Evolutionary conservation across 2,888 invertebrate genomes (phyloP).

Genomic region (Crioceris asparagi): DNA sequence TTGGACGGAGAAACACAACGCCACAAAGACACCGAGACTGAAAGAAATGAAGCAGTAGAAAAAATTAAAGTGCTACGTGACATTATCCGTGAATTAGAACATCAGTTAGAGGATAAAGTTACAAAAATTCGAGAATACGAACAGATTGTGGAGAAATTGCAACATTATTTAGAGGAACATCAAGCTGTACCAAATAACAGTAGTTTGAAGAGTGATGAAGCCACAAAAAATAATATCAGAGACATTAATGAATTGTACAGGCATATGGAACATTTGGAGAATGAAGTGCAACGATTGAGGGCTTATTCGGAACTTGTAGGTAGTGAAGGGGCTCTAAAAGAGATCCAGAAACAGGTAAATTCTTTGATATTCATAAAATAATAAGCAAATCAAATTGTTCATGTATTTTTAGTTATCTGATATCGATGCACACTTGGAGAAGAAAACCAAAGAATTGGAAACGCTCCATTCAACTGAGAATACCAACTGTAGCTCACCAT

Average conservation of each 20-base stretch:
- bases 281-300: conserved; percentile 31
- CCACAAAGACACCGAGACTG: conserved; percentile 55
- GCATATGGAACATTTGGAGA: conserved; percentile 41
- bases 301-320: conserved; percentile 34
- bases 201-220: conserved; percentile 37
- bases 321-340: conserved; percentile 34
- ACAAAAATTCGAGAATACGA: conserved; percentile 46
- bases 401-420: conserved; percentile 43
- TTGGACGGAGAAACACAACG: conserved; percentile 51
- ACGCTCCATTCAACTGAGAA: conserved; percentile 56
- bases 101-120: conserved; percentile 58
- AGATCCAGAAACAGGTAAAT: conserved; percentile 39
- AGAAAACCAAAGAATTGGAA: conserved; percentile 64
- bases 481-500: conserved; percentile 62
- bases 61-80: conserved; percentile 65
- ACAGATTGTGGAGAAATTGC: conserved; percentile 43
- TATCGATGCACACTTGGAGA: conserved; percentile 56
- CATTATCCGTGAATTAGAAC: conserved; percentile 66
- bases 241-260: conserved; percentile 37
- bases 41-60: conserved; percentile 63
- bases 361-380: no score
- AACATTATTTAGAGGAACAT: conserved; percentile 37
- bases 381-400: no score
- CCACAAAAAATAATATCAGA: conserved; percentile 38
- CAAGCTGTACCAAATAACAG: no score